Conservation (phyloP, 2,888 invertebrate genomes). For the Cerceris ruficornis region DNA sequence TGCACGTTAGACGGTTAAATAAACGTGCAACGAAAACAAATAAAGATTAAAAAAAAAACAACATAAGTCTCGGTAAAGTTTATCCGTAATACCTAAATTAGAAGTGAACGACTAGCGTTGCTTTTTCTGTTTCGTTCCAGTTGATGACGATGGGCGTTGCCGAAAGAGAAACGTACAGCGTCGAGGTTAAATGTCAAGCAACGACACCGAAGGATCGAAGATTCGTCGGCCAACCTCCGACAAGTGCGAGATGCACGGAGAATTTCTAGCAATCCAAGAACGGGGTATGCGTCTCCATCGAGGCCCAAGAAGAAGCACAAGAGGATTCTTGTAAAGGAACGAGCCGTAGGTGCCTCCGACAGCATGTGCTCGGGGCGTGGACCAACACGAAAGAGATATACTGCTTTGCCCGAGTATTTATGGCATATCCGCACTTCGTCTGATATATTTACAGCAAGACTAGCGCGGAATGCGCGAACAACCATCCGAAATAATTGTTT, state of each 20-base stretch:
- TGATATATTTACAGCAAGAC: conserved; percentile 67
- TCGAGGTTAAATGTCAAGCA: conserved; percentile 74
- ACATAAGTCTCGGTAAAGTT: too few species aligned
- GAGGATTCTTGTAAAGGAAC: conserved; percentile 45
- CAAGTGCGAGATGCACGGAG: conserved; percentile 43
- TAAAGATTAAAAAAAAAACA: too few species aligned
- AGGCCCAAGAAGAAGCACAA: conserved; percentile 54
- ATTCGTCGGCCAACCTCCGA: conserved; percentile 35
- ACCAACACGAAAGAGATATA: conserved; percentile 80
- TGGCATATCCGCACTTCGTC: conserved; percentile 79
- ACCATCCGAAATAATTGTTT: conserved; percentile 79
- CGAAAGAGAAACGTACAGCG: conserved; percentile 62
- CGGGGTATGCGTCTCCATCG: conserved; percentile 64
- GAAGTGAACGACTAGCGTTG: background rate
- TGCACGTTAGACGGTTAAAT: background rate
- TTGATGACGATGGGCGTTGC: conserved; percentile 54
- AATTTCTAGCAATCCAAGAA: conserved; percentile 65
- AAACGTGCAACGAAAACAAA: too few species aligned
- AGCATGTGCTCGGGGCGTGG: conserved; percentile 81
- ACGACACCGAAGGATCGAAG: conserved; percentile 38
- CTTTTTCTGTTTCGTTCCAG: conserved; percentile 28
- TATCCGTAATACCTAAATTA: too few species aligned
- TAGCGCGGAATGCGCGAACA: conserved; percentile 72
- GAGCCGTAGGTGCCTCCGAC: conserved; percentile 69
- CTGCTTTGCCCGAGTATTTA: conserved; percentile 80